Evolutionary conservation across 2,888 invertebrate genomes (phyloP), one percentile per base, ranked within the genome.

Genomic region (Chirona hameri): DNA sequence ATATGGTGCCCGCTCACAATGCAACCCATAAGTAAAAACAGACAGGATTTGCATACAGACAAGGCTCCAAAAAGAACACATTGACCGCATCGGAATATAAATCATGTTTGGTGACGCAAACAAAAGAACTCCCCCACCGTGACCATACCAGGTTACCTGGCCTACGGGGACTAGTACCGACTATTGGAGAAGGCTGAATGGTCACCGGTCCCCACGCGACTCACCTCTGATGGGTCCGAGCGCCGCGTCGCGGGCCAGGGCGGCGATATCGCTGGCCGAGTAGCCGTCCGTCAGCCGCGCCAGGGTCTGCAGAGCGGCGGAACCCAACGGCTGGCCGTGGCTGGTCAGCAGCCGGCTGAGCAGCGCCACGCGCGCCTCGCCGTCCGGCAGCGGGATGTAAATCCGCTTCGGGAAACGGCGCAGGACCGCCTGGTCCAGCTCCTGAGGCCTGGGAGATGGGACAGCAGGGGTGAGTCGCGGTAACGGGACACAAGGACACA

Each of bases 321-420:
- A 90, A 60, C 90, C 90, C 82, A 98, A n/a, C 29, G 81, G 29
- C 27, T 69, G 81, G n/a, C 81, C 93, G 87, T 96, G 95, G 85
- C 95, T 94, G 69, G 93, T 91, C 84, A 98, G 89, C 85, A 98
- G 91, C 86, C 94, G 92, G 84, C 91, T 91, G 81, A 98, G 89
- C 82, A 98, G 90, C 83, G 91, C 88, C 84, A 92, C 90, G 84
- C 99, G 91, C 1, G 98, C 97, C 79, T 91, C 91, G 83, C 91
- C 88, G 88, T 97, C 95, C 2, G 99, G 99, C 85, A 99, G 91
- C n/a, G 93, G 92, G 29, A 99, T 97, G 90, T 98, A 98, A 82
- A 99, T 97, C 84, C 99, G 91, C 89, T 99, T 99, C 0, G 98
- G 94, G 88, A 99, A 99, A 82, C 99, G 92, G 87, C 98, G 91